phyloP scores from a whole-genome alignment of 92 coral and sea anemone species.

The Palythoa caribaeorum region DNA sequence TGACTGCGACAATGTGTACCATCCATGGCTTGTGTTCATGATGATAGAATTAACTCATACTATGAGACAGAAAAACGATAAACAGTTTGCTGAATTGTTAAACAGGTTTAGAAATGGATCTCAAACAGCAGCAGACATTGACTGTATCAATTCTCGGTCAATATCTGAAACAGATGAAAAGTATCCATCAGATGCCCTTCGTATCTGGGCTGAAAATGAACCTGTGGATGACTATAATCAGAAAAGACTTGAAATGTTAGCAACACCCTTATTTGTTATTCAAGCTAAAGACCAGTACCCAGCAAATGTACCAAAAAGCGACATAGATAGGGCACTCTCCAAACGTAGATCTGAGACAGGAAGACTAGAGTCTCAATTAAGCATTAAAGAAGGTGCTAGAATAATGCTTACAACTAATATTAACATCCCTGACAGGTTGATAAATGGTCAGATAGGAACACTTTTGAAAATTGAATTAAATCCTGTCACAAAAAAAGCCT shows the following conservation, averaged over 20 bases:
- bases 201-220: not conserved
- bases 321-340: too few species aligned
- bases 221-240: not conserved
- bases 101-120: constrained; percentile 67
- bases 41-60: constrained; percentile 62
- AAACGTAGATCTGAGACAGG: not conserved
- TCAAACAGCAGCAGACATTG: constrained; percentile 60
- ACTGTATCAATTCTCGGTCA: constrained; percentile 8
- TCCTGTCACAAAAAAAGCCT: constrained; percentile 51
- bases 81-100: not conserved
- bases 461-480: constrained; percentile 46
- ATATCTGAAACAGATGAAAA: not conserved
- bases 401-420: too few species aligned
- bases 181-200: constrained; percentile 2
- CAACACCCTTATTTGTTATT: too few species aligned
- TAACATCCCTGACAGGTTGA: not conserved
- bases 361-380: not conserved
- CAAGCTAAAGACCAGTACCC: too few species aligned
- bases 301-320: too few species aligned
- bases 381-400: not conserved
- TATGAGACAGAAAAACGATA: constrained; percentile 71
- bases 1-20: constrained; percentile 34
- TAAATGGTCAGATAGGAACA: constrained; percentile 79
- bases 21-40: not conserved
- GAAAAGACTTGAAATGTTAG: too few species aligned